Conservation (phyloP, 2,113 vertebrate species). For the Cottus gobio region DNA sequence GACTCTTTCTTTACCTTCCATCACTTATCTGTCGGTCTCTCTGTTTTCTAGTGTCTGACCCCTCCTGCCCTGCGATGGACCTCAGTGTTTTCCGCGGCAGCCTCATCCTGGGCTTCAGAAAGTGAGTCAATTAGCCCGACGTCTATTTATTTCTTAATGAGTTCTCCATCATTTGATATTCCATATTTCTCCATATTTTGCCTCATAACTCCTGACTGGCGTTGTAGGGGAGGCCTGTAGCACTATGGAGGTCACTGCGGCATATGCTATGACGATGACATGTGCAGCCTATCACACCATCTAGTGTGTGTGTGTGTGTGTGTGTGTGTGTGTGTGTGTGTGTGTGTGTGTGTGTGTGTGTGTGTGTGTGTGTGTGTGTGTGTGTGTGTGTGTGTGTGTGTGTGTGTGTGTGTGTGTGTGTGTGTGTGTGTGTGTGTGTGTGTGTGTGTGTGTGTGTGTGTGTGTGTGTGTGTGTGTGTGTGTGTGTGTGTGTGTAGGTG, state of each 20-base stretch:
- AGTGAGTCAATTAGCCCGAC: conserved; percentile 87
- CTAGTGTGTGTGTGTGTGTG: conserved; percentile 29
- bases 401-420: conserved; percentile 30
- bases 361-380: conserved; percentile 26
- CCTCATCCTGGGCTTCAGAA: conserved; percentile 86
- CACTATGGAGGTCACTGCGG: conserved; percentile 61
- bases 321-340: neutral
- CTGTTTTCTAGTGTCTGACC: conserved; percentile 85
- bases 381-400: conserved; percentile 18
- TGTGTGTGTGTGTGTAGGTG: neutral
- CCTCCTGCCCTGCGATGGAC: conserved; percentile 76
- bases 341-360: neutral
- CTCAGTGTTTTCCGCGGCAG: conserved; percentile 74
- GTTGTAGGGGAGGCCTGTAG: conserved; percentile 61
- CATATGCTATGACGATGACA: conserved; percentile 72
- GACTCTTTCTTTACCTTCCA: neutral
- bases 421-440: neutral
- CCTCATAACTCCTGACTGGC: conserved; percentile 26
- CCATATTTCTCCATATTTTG: conserved; percentile 64
- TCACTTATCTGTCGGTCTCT: conserved; percentile 7
- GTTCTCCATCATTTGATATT: conserved; percentile 48
- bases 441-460: conserved; percentile 2
- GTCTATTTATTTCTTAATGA: neutral
- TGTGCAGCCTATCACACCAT: conserved; percentile 76
- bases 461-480: conserved; percentile 6